A percentile compares a stretch with the other conserved stretches of the same genome.
These are phyloP conservation scores for Sphaerodactylus townsendi DNA, from an alignment of 2,113 vertebrate genomes.

Conservation along the genomic window DNA sequence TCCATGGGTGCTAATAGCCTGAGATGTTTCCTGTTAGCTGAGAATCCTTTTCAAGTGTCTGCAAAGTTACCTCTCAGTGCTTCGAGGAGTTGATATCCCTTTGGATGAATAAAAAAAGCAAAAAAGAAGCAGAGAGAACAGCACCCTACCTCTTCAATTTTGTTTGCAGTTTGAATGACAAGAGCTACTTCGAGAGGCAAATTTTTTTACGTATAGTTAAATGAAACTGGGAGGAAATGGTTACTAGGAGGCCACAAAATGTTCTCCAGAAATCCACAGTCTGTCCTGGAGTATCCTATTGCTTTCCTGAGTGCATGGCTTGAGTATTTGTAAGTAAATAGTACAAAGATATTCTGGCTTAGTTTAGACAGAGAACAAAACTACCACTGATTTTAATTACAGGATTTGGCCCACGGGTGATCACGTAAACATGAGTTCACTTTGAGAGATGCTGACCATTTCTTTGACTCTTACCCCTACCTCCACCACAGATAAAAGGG, in stretches of 20 bases:
- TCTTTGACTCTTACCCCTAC: too few species aligned
- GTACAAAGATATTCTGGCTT: not conserved
- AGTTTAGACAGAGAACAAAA: too few species aligned
- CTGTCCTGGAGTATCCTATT: not conserved
- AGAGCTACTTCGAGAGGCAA: not conserved
- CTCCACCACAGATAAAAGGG: too few species aligned
- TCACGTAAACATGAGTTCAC: too few species aligned
- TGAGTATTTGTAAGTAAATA: not conserved
- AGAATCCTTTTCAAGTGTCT: not conserved
- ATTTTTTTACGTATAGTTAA: not conserved
- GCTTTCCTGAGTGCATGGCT: not conserved
- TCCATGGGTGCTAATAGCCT: not conserved
- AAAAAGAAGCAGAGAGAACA: not conserved
- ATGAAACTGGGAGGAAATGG: not conserved
- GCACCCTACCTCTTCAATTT: not conserved
- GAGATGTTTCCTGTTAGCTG: not conserved
- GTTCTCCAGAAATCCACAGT: not conserved
- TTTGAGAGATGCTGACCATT: too few species aligned
- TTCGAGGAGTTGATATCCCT: too few species aligned
- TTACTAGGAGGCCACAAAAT: too few species aligned
- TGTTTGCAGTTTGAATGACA: not conserved
- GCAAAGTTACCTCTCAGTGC: too few species aligned
- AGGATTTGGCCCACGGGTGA: too few species aligned
- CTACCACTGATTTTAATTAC: too few species aligned
- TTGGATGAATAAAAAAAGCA: not conserved